A percentile compares a stretch with the other conserved stretches of the same genome.
Evolutionary conservation across 2,888 invertebrate species (phyloP).

Genomic region (Argynnis bischoffii): DNA sequence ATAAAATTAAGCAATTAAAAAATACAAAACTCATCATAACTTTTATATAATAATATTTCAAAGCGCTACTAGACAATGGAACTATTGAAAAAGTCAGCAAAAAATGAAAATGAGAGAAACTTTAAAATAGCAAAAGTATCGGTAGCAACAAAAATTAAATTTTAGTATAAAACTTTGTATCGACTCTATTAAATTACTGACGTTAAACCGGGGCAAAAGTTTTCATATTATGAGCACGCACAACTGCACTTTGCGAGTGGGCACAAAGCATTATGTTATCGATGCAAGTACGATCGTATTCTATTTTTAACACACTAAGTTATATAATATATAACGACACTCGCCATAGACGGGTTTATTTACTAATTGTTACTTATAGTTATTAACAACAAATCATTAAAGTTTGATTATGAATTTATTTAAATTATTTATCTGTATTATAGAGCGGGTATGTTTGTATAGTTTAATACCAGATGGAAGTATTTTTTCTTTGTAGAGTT

Average conservation of each 20-base stretch:
- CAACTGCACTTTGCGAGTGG: constrained; percentile 8
- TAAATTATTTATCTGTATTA: too few species aligned
- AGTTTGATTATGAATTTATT: too few species aligned
- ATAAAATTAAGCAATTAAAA: neutral
- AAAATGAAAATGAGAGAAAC: constrained; percentile 39
- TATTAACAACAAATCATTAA: too few species aligned
- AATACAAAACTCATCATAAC: neutral
- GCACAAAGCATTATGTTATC: constrained; percentile 39
- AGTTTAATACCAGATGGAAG: too few species aligned
- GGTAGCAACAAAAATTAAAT: constrained; percentile 63
- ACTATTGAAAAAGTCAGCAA: constrained; percentile 43
- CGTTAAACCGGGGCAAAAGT: constrained; percentile 55
- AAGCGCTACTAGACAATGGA: constrained; percentile 38
- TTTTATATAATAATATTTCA: neutral
- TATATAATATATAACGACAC: too few species aligned
- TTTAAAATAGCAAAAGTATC: constrained; percentile 39
- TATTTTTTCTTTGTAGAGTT: too few species aligned
- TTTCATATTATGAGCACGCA: constrained; percentile 58
- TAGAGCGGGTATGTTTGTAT: too few species aligned
- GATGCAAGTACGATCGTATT: constrained; percentile 19
- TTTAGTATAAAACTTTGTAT: constrained; percentile 63
- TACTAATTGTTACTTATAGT: too few species aligned
- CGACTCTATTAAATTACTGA: constrained; percentile 66
- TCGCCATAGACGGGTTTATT: too few species aligned
- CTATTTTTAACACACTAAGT: too few species aligned